A percentile compares a stretch with the other conserved stretches of the same genome.
These are phyloP conservation scores for Pipa parva DNA, from an alignment of 2,113 vertebrate species.

Conservation along the genomic window DNA sequence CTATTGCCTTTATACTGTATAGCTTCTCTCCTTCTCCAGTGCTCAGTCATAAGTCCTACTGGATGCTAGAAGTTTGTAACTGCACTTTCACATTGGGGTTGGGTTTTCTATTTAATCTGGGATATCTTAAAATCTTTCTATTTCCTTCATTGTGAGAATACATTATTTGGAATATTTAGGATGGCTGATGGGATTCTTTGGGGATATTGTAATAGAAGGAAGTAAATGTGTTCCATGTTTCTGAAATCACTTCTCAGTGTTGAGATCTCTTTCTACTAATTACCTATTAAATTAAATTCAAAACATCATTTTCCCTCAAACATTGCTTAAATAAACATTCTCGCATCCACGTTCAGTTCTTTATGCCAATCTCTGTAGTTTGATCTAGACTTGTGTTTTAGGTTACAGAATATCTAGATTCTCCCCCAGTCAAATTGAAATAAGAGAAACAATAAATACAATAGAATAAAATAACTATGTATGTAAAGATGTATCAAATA, in stretches of 20 bases:
- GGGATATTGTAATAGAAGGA: background rate
- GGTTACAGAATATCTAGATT: constrained; percentile 11
- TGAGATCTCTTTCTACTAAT: constrained; percentile 15
- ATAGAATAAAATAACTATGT: background rate
- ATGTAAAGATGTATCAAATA: background rate
- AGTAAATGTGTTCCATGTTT: constrained; percentile 6
- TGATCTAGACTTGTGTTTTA: constrained; percentile 1
- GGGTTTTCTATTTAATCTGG: no score
- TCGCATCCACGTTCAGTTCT: background rate
- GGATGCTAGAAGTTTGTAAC: no score
- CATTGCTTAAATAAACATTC: background rate
- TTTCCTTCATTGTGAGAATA: background rate
- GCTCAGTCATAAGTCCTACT: no score
- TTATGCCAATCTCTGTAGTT: background rate
- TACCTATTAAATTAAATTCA: constrained; percentile 9
- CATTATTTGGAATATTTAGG: background rate
- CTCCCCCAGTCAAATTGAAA: background rate
- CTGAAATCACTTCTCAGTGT: constrained; percentile 7
- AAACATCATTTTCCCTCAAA: constrained; percentile 11
- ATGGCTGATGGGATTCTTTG: background rate
- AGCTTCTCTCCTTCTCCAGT: no score
- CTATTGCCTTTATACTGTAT: no score
- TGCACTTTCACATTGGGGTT: no score
- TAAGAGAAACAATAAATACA: background rate
- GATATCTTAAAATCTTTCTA: background rate